phyloP scores from a whole-genome alignment of 2,797 vertebrate genomes.

The Pipistrellus nathusii region DNA sequence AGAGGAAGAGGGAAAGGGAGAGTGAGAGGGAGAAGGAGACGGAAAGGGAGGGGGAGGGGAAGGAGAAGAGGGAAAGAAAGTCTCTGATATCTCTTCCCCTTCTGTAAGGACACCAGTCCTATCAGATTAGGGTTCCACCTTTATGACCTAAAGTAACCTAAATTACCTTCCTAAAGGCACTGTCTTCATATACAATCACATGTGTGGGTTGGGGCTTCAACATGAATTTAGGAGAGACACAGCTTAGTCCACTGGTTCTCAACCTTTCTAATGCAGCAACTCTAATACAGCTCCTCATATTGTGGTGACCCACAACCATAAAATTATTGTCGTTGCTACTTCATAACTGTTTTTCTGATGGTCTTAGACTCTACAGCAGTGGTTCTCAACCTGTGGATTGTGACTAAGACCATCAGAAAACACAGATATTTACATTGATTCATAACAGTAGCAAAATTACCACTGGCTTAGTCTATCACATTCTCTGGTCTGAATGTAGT shows the following conservation, averaged over 20 bases:
- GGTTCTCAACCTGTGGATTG: too few species aligned
- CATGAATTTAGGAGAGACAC: neutral
- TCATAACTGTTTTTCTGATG: too few species aligned
- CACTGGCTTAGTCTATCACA: neutral
- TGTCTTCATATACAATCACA: neutral
- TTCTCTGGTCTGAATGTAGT: neutral
- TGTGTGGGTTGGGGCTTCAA: neutral
- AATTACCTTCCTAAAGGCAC: neutral
- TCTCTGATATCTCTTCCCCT: neutral
- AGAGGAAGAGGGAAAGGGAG: too few species aligned
- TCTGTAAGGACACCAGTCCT: neutral
- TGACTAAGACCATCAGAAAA: too few species aligned
- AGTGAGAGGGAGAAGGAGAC: neutral
- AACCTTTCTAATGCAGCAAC: too few species aligned
- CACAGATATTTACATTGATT: too few species aligned
- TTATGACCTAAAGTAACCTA: neutral
- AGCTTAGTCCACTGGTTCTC: neutral
- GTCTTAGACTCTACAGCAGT: too few species aligned
- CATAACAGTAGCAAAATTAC: too few species aligned
- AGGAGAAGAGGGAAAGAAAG: neutral
- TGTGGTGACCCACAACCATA: too few species aligned
- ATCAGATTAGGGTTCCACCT: neutral
- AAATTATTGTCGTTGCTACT: too few species aligned
- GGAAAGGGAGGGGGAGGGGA: too few species aligned
- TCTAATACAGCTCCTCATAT: too few species aligned